These are phyloP conservation scores for Sesia bembeciformis DNA, from an alignment of 2,888 invertebrate genomes.

Conservation along the genomic window DNA sequence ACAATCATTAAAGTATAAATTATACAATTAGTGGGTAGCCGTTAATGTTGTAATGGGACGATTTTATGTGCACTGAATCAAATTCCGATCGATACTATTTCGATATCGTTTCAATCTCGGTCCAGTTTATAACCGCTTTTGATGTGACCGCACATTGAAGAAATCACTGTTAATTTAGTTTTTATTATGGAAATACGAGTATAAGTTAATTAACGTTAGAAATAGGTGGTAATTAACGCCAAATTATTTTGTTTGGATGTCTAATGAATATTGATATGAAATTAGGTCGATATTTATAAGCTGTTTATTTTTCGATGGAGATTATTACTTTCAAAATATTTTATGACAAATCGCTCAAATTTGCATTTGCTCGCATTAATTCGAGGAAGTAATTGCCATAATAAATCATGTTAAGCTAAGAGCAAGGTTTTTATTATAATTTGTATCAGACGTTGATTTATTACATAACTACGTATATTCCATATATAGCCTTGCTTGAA, in stretches of 20 bases:
- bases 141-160: slow-evolving; percentile 23
- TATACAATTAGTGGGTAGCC: slow-evolving; percentile 23
- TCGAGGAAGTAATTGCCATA: slow-evolving; percentile 7
- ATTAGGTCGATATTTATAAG: too few species aligned
- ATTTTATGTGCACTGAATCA: slow-evolving; percentile 4
- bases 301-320: too few species aligned
- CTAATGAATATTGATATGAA: too few species aligned
- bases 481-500: background rate
- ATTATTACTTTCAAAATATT: background rate
- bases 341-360: background rate
- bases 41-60: slow-evolving; percentile 16
- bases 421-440: slow-evolving; percentile 5
- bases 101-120: slow-evolving; percentile 1
- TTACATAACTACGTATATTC: slow-evolving; percentile 4
- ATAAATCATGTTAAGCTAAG: slow-evolving; percentile 9
- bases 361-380: slow-evolving; percentile 6
- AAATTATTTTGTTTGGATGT: too few species aligned
- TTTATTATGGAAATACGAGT: background rate
- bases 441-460: slow-evolving; percentile 10
- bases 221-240: too few species aligned
- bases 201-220: background rate
- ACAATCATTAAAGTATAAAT: slow-evolving; percentile 15
- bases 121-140: slow-evolving; percentile 16
- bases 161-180: background rate
- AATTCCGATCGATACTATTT: slow-evolving; percentile 3